Conservation (phyloP, 2,797 vertebrate genomes). For the Galagoides demidoff region DNA sequence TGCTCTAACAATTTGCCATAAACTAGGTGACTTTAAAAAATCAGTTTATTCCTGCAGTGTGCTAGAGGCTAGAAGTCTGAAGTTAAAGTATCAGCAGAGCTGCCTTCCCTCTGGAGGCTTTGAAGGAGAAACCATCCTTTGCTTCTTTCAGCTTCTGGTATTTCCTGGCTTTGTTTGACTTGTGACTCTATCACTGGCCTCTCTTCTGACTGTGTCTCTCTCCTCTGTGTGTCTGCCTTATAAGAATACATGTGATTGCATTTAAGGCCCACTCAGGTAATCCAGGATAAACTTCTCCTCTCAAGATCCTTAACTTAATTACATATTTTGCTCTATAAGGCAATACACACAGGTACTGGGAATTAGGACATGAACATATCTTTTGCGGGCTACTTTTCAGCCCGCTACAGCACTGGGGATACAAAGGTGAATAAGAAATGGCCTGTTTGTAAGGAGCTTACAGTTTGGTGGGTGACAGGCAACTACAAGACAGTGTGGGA, state of each 20-base stretch:
- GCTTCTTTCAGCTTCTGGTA: background rate
- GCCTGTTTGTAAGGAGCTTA: background rate
- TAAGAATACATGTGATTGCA: background rate
- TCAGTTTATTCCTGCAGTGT: background rate
- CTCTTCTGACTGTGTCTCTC: background rate
- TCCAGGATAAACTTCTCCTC: background rate
- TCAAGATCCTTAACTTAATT: background rate
- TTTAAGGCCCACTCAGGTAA: background rate
- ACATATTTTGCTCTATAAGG: background rate
- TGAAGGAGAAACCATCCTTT: background rate
- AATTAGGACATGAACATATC: background rate
- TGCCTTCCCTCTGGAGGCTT: background rate
- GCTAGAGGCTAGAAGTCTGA: background rate
- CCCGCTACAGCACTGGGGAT: background rate
- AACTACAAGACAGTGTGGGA: background rate
- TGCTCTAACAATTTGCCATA: background rate
- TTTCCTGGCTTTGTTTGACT: background rate
- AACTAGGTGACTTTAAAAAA: background rate
- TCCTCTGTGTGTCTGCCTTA: background rate
- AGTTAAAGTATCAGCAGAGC: background rate
- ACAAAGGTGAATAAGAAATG: background rate
- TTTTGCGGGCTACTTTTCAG: too few species aligned
- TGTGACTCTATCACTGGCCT: background rate
- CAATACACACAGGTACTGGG: background rate
- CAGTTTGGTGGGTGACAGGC: background rate